phyloP scores from a whole-genome alignment of 2,113 vertebrate species.

The Eulemur macaco region DNA sequence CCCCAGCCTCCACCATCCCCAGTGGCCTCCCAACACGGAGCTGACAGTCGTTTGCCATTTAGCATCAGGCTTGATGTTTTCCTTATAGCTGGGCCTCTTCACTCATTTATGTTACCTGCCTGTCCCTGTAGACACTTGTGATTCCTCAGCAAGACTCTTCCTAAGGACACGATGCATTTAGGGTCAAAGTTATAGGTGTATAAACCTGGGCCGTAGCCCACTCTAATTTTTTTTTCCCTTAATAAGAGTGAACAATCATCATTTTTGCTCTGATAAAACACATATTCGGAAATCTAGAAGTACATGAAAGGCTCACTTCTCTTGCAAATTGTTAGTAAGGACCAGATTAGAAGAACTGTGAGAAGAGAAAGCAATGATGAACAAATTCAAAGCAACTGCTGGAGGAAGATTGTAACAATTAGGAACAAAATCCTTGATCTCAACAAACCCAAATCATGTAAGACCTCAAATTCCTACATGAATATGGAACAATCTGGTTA shows the following conservation, averaged over 20 bases:
- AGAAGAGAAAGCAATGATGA: background rate
- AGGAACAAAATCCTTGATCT: background rate
- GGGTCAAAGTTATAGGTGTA: background rate
- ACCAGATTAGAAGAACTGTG: background rate
- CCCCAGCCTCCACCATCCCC: background rate
- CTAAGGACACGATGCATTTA: background rate
- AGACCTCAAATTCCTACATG: background rate
- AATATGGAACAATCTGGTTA: background rate
- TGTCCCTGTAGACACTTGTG: background rate
- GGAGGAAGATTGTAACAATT: background rate
- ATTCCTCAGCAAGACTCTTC: background rate
- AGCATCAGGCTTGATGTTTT: background rate
- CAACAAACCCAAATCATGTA: background rate
- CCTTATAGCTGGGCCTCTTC: background rate
- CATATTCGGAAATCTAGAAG: background rate
- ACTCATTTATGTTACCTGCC: background rate
- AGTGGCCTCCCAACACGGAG: background rate
- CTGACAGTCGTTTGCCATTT: no score
- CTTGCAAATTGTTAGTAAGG: background rate
- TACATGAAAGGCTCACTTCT: background rate
- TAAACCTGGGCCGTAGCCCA: background rate
- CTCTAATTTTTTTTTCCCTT: background rate
- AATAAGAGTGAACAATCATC: background rate
- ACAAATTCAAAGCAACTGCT: background rate
- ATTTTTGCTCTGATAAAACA: background rate